These are phyloP conservation scores for Rhyacichthys aspro DNA, from an alignment of 2,797 vertebrate species.

Conservation along the genomic window DNA sequence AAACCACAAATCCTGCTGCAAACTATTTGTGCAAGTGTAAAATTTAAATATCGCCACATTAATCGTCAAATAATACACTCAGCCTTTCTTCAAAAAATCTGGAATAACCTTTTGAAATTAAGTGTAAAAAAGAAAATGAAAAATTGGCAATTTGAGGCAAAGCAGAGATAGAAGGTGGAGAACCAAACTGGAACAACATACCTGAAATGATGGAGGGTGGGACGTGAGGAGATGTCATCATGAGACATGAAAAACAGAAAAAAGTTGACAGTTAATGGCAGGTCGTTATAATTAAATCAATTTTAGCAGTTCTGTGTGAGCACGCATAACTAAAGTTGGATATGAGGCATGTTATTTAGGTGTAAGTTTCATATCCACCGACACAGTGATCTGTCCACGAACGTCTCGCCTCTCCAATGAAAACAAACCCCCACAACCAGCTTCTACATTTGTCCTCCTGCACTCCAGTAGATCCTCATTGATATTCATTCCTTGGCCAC, in stretches of 20 bases:
- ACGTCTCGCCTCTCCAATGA: constrained; percentile 37
- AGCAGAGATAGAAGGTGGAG: neutral
- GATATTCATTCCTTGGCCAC: constrained; percentile 9
- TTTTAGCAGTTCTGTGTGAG: constrained; percentile 31
- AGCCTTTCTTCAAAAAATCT: too few species aligned
- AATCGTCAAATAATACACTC: too few species aligned
- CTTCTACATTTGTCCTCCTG: constrained; percentile 10
- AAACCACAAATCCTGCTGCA: constrained; percentile 8
- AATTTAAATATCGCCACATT: too few species aligned
- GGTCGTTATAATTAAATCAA: constrained; percentile 28
- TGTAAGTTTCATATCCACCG: constrained; percentile 13
- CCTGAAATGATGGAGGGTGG: constrained; percentile 49
- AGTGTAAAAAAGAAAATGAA: constrained; percentile 9
- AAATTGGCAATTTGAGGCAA: constrained; percentile 34
- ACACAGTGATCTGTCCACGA: constrained; percentile 48
- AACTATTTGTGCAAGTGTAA: too few species aligned
- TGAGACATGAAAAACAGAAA: constrained; percentile 25
- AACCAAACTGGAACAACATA: constrained; percentile 56
- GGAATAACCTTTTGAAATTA: too few species aligned
- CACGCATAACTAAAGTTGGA: constrained; percentile 24
- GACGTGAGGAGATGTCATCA: constrained; percentile 19
- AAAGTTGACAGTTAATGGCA: constrained; percentile 18
- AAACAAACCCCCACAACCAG: constrained; percentile 49
- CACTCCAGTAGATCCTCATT: constrained; percentile 3
- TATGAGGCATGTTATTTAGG: constrained; percentile 21